Percentiles rank a stretch among this genome's conserved stretches.
Conservation (phyloP, 1,140 invertebrate genomes). For the Lordiphosa collinella region DNA sequence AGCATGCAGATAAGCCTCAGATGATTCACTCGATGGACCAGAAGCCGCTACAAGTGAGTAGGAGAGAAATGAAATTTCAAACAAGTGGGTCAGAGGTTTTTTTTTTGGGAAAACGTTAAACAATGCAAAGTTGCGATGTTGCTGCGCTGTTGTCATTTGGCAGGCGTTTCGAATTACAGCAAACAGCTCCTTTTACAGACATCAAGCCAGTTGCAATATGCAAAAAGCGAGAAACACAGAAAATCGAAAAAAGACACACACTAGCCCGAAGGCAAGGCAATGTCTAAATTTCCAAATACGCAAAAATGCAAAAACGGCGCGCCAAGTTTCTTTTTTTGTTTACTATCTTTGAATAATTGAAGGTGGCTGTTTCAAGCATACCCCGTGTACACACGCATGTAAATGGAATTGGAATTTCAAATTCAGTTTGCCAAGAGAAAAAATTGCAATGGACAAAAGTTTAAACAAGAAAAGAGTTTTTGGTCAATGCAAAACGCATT, state of each 20-base stretch:
- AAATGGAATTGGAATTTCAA: constrained; percentile 34
- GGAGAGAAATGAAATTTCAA: constrained; percentile 42
- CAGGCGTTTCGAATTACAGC: constrained; percentile 58
- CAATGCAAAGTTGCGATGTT: constrained; percentile 54
- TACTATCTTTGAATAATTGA: constrained; percentile 44
- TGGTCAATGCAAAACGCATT: background rate
- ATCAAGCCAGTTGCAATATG: constrained; percentile 30
- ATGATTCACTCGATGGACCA: constrained; percentile 47
- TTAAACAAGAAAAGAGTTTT: background rate
- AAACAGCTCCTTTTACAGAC: constrained; percentile 61
- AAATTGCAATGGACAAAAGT: constrained; percentile 1
- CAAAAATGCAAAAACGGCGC: constrained; percentile 61
- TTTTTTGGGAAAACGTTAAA: constrained; percentile 34
- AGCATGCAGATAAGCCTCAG: constrained; percentile 59
- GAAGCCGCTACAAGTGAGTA: constrained; percentile 23
- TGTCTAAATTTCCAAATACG: constrained; percentile 70
- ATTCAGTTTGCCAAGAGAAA: constrained; percentile 5
- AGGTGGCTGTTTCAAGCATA: constrained; percentile 13
- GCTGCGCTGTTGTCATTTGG: constrained; percentile 47
- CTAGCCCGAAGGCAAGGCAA: constrained; percentile 22
- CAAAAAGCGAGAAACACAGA: constrained; percentile 15
- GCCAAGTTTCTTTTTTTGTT: constrained; percentile 28
- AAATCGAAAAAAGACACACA: constrained; percentile 1
- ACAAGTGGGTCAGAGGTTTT: constrained; percentile 37
- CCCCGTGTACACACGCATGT: constrained; percentile 10